Evolutionary conservation across 2,797 vertebrate genomes (phyloP), one percentile per base, ranked within the genome.

Genomic region (Argentina silus): DNA sequence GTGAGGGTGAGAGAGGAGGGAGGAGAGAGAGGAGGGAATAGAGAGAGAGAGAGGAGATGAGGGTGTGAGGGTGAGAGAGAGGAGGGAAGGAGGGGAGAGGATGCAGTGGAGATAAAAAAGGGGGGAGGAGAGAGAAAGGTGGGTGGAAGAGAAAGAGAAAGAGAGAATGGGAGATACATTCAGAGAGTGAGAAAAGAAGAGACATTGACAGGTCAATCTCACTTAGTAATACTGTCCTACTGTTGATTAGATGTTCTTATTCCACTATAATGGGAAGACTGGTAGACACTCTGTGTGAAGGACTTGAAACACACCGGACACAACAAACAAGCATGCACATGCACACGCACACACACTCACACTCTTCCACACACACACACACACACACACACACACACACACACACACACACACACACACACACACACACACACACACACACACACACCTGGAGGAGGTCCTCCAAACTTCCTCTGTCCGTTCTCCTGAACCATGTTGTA

Each of bases 401-500:
- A 4, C 62, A 4, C 60, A 64, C 36, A 43, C 3, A 21, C 55
- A 48, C 69, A 23, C 69, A 42, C 57, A 57, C 51, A 48, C 43
- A 19, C 15, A 67, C 27, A 45, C 55, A 67, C 53, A 12, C 27
- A 0, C 47, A 42, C 21, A 12, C 23, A 21, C 23, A 19, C 27
- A 23, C 36, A 53, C 43, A 0, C 74, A 97, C 98, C 97, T 94
- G 97, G 97, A 51, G 98, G 97, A 15, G 97, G 97, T 10, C 97
- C 97, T 45, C 97, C 97, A 75, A 96, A 98, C 90, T 95, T 98
- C 83, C 97, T 95, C 81, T 98, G 98, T 0, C 97, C 97, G 11
- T 99, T 99, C 88, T 95, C 96, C 85, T 99, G 97, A 80, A 98
- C 90, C 93, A 99, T 96, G 87, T 76, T 93, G 87, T 98, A 98